Evolutionary conservation across 2,113 vertebrate species (phyloP), one percentile per base, ranked within the genome.

Genomic region (Heloderma charlesbogerti): DNA sequence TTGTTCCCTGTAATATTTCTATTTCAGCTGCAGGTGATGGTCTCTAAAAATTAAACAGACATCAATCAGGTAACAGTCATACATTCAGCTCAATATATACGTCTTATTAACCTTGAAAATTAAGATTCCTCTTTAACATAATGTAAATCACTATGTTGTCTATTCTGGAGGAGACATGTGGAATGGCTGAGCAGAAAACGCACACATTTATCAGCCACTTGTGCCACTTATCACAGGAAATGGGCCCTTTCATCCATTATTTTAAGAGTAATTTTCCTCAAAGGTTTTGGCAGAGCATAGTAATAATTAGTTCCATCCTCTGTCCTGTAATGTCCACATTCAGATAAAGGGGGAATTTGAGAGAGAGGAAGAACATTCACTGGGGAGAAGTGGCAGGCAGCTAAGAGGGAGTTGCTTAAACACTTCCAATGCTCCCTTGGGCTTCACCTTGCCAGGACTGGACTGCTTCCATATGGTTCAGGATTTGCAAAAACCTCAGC

Each of bases 101-200:
- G 95, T 91, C 60, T 31, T n/a, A 89, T 89, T 93, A 89, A 78
- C 83, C 67, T 91, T 92, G 88, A 94, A 93, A 95, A 93, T 43
- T 93, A 89, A 87, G 69, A 91, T 89, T n/a, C 79, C 85, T 34
- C 1, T 75, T 93, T 63, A 95, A 92, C 92, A 94, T 93, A 93
- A 93, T 74, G 69, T 93, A 93, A 93, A 94, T 88, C 2, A 72
- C 31, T 86, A 6, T 78, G 81, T 88, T 89, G 51, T 77, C 67
- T 92, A 86, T 90, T 51, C 74, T 88, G 84, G 87, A 48, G 54
- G 74, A 91, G 75, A 63, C 31, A 1, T 40, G 54, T 37, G 87
- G 4, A 80, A 15, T 75, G 10, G 31, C 74, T 79, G 84, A 88
- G 92, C 0, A 79, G n/a, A 72, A 74, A n/a, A 91, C 75, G 67